Conservation (phyloP, 2,888 invertebrate species). For the Leptura quadrifasciata region DNA sequence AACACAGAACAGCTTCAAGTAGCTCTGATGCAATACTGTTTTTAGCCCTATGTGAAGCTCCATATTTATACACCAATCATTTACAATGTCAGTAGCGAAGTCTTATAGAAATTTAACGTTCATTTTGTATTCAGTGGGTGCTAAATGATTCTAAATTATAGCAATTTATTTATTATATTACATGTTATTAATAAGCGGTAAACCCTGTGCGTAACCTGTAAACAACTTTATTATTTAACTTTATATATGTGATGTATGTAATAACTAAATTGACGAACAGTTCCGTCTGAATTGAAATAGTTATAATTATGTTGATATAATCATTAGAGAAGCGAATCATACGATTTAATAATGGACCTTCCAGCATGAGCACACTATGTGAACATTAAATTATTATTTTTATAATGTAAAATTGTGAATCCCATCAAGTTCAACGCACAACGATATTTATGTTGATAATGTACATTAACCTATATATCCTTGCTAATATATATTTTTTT, state of each 20-base stretch:
- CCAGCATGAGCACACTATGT: not conserved
- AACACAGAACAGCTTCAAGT: too few relatives aligned
- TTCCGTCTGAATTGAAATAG: not conserved
- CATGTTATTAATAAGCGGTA: too few relatives aligned
- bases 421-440: not conserved
- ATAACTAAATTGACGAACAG: not conserved
- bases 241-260: not conserved
- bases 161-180: too few relatives aligned
- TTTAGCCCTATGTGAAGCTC: too few relatives aligned
- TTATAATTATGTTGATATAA: not conserved
- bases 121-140: too few relatives aligned
- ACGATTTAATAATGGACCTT: not conserved
- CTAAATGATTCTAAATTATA: too few relatives aligned
- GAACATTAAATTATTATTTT: not conserved
- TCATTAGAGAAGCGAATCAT: not conserved
- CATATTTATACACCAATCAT: too few relatives aligned
- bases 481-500: slow-evolving; percentile 4
- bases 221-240: too few relatives aligned
- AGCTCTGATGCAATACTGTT: too few relatives aligned
- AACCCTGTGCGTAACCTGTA: too few relatives aligned
- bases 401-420: not conserved
- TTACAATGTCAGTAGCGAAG: too few relatives aligned
- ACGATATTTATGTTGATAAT: not conserved
- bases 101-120: too few relatives aligned
- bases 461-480: not conserved